phyloP scores from a whole-genome alignment of 2,888 invertebrate genomes.

The Enchytraeus crypticus region DNA sequence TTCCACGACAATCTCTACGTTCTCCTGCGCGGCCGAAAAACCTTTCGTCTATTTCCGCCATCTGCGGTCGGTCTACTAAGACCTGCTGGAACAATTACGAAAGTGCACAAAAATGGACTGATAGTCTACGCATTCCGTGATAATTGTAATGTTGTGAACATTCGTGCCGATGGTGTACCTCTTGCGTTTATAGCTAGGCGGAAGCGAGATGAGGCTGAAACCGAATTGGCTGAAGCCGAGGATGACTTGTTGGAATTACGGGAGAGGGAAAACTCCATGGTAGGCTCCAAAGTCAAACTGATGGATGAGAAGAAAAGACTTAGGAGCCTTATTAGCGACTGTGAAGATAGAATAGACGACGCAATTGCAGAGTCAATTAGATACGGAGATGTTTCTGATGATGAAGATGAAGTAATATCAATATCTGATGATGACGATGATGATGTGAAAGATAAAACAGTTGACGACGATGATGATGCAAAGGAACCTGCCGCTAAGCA shows the following conservation, averaged over 20 bases:
- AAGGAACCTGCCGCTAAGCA: background rate
- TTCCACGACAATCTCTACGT: conserved; percentile 22
- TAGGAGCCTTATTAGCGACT: conserved; percentile 8
- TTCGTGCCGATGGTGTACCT: conserved; percentile 19
- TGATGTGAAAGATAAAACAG: too few relatives aligned
- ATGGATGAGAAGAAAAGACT: conserved; percentile 1
- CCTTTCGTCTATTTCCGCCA: conserved; percentile 20
- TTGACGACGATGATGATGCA: conserved; percentile 7
- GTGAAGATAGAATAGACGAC: conserved; percentile 14
- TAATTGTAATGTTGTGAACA: conserved; percentile 1
- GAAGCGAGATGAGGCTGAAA: conserved; percentile 12
- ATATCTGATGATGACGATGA: conserved; percentile 10
- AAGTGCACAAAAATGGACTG: conserved; percentile 17
- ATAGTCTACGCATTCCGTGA: conserved; percentile 13
- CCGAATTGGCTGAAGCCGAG: conserved; percentile 14
- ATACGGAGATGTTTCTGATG: conserved; percentile 9
- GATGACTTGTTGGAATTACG: conserved; percentile 7
- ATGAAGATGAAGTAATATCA: conserved; percentile 11
- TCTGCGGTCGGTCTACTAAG: conserved; percentile 6
- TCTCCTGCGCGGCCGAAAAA: conserved; percentile 17
- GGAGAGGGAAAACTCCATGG: background rate
- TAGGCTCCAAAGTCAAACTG: background rate
- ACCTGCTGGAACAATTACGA: conserved; percentile 7
- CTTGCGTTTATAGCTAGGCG: conserved; percentile 9
- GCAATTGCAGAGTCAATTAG: conserved; percentile 16